phyloP scores from a whole-genome alignment of 2,797 vertebrate genomes.

The Oryzias sinensis region DNA sequence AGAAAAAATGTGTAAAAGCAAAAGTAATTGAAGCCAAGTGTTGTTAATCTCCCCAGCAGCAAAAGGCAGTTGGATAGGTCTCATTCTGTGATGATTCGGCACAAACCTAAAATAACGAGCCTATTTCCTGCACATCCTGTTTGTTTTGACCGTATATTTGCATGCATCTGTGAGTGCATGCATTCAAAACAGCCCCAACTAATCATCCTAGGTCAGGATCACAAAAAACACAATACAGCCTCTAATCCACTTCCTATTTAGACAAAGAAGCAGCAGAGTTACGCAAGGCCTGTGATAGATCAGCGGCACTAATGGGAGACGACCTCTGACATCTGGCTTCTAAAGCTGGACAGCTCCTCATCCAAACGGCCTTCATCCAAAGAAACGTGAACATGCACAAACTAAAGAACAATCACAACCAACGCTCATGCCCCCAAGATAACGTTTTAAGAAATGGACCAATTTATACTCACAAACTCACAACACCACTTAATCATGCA shows the following conservation, averaged over 20 bases:
- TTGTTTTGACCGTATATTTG: conserved; percentile 59
- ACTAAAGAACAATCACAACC: conserved; percentile 49
- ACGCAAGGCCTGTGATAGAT: conserved; percentile 76
- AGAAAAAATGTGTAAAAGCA: conserved; percentile 4
- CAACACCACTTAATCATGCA: conserved; percentile 4
- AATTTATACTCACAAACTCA: conserved; percentile 12
- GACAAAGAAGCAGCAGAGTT: conserved; percentile 71
- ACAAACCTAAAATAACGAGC: conserved; percentile 52
- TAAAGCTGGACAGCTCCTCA: conserved; percentile 64
- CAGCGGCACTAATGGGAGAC: conserved; percentile 72
- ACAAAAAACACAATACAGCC: conserved; percentile 50
- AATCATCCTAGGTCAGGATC: conserved; percentile 69
- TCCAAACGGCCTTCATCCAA: conserved; percentile 56
- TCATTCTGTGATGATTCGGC: conserved; percentile 37
- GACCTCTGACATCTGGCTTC: conserved; percentile 75
- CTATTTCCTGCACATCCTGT: conserved; percentile 39
- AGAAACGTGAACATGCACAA: conserved; percentile 60
- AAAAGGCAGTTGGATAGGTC: conserved; percentile 30
- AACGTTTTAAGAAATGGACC: conserved; percentile 17
- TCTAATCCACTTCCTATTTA: conserved; percentile 76
- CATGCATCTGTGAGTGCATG: conserved; percentile 65
- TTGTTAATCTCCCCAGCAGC: conserved; percentile 18
- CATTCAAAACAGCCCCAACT: conserved; percentile 74
- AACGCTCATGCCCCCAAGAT: conserved; percentile 14
- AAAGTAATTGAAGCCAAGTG: conserved; percentile 6